A percentile compares a stretch with the other conserved stretches of the same genome.
phyloP scores from a whole-genome alignment of 2,797 vertebrate genomes.

The Danionella dracula region DNA sequence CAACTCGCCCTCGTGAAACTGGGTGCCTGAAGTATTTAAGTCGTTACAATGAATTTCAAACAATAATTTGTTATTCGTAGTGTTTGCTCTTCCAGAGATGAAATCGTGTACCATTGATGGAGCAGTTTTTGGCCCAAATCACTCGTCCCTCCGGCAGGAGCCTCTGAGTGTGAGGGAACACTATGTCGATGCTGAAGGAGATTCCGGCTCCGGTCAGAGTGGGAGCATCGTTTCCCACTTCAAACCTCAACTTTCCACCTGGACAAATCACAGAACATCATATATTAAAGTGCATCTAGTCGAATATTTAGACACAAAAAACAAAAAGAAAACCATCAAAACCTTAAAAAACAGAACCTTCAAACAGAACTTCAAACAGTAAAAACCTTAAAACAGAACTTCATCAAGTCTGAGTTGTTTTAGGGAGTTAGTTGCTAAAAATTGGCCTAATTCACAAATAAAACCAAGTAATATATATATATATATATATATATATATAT shows the following conservation, averaged over 20 bases:
- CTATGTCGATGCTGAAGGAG: slow-evolving; percentile 80
- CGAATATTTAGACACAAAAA: too few relatives aligned
- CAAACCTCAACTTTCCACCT: slow-evolving; percentile 81
- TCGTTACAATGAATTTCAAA: background rate
- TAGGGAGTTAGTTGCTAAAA: too few relatives aligned
- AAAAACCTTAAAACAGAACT: too few relatives aligned
- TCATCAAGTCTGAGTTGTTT: too few relatives aligned
- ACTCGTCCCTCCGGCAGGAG: slow-evolving; percentile 72
- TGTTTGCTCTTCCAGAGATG: background rate
- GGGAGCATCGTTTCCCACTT: slow-evolving; percentile 82
- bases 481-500: too few relatives aligned
- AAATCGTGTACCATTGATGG: slow-evolving; percentile 71
- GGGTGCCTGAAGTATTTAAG: slow-evolving; percentile 64
- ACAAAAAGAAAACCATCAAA: too few relatives aligned
- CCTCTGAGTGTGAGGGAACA: slow-evolving; percentile 77
- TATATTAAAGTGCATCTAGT: too few relatives aligned
- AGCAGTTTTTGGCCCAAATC: slow-evolving; percentile 75
- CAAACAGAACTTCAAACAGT: too few relatives aligned
- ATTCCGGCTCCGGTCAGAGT: slow-evolving; percentile 80
- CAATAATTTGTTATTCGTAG: background rate
- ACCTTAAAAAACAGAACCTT: too few relatives aligned
- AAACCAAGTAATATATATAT: too few relatives aligned
- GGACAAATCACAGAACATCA: slow-evolving; percentile 9
- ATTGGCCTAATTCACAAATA: too few relatives aligned
- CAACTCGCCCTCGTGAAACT: slow-evolving; percentile 61